phyloP scores from a whole-genome alignment of 1,140 invertebrate species.

The Zaprionus vittiger region DNA sequence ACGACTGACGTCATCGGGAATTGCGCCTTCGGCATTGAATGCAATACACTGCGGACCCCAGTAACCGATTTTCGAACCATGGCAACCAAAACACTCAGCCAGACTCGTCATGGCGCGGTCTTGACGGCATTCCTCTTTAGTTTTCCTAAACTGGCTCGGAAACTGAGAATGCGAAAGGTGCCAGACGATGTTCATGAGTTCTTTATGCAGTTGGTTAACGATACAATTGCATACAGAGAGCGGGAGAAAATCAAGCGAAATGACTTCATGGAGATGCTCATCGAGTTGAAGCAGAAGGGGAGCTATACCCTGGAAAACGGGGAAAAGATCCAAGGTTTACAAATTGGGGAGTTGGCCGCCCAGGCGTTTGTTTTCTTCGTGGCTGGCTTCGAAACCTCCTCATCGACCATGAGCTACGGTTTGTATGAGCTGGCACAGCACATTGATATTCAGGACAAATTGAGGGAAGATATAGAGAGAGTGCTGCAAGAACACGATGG shows the following conservation, averaged over 20 bases:
- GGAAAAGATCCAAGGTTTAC: constrained; percentile 40
- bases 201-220: constrained; percentile 64
- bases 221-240: constrained; percentile 63
- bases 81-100: constrained; percentile 29
- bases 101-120: constrained; percentile 19
- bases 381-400: constrained; percentile 88
- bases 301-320: constrained; percentile 24
- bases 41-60: constrained; percentile 85
- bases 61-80: constrained; percentile 85
- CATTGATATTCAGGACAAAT: constrained; percentile 85
- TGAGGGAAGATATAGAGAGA: constrained; percentile 84
- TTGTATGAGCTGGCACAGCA: constrained; percentile 85
- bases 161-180: constrained; percentile 55
- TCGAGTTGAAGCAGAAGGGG: constrained; percentile 84
- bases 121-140: constrained; percentile 38
- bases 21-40: constrained; percentile 87
- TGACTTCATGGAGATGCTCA: constrained; percentile 85
- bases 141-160: constrained; percentile 43
- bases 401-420: constrained; percentile 85
- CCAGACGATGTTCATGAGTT: constrained; percentile 84
- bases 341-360: constrained; percentile 72
- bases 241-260: constrained; percentile 57
- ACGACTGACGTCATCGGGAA: constrained; percentile 85
- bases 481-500: constrained; percentile 82
- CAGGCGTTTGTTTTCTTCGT: constrained; percentile 85